A percentile compares a stretch with the other conserved stretches of the same genome.
Conservation (phyloP, 2,888 invertebrate species). For the Pristionchus fissidentatus region DNA sequence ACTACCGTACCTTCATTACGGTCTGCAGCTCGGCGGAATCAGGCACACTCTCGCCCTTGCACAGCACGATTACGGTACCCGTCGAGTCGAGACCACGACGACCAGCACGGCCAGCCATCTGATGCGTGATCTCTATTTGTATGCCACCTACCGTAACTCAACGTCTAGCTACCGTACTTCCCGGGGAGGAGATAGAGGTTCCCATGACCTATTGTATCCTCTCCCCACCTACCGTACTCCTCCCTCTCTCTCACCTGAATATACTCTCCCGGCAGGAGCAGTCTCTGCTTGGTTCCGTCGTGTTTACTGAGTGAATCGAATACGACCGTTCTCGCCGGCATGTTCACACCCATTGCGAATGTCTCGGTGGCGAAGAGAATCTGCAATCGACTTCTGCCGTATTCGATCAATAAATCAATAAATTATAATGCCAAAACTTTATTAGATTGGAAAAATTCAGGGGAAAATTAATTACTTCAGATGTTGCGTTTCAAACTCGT, state of each 20-base stretch:
- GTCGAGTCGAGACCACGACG: slow-evolving; percentile 91
- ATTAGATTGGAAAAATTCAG: no score
- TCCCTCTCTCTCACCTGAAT: slow-evolving; percentile 96
- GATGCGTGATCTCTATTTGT: not conserved
- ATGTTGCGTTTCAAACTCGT: no score
- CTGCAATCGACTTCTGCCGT: slow-evolving; percentile 78
- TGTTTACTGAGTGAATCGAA: slow-evolving; percentile 93
- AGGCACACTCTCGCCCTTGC: slow-evolving; percentile 81
- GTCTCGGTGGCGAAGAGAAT: slow-evolving; percentile 98
- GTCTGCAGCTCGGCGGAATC: slow-evolving; percentile 83
- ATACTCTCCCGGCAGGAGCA: slow-evolving; percentile 91
- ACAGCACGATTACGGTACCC: slow-evolving; percentile 94
- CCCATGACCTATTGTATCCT: no score
- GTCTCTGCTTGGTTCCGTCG: slow-evolving; percentile 86
- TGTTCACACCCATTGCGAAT: slow-evolving; percentile 99
- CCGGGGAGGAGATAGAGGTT: not conserved
- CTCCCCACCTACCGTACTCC: not conserved
- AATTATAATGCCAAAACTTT: not conserved
- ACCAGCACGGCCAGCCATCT: slow-evolving; percentile 98
- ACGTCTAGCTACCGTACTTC: not conserved
- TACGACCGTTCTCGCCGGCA: slow-evolving; percentile 97
- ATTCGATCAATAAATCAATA: not conserved
- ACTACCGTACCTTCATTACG: slow-evolving; percentile 85
- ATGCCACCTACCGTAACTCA: not conserved
- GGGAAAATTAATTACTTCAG: not conserved